Evolutionary conservation across 2,888 invertebrate species (phyloP).

Genomic region (Machimus rusticus): DNA sequence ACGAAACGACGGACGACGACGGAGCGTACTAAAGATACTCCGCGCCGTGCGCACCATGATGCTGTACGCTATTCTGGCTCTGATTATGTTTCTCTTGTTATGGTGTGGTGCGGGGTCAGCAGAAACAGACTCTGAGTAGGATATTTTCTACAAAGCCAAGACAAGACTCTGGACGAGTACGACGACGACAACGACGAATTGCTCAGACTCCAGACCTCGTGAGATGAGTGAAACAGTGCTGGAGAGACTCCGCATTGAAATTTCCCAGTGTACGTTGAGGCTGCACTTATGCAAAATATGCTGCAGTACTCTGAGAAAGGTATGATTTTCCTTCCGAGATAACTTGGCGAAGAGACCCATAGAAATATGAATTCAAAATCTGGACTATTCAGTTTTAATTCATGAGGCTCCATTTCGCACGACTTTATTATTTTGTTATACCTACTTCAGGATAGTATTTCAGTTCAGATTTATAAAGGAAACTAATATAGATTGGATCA

Average conservation of each 20-base stretch:
- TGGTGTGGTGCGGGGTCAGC: not conserved
- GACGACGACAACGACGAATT: not conserved
- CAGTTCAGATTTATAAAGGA: no score
- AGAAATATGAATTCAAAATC: not conserved
- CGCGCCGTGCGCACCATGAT: not conserved
- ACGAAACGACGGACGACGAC: not conserved
- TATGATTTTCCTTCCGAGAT: not conserved
- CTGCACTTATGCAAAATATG: not conserved
- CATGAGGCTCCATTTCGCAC: no score
- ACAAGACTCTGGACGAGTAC: not conserved
- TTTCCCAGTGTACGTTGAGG: not conserved
- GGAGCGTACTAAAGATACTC: not conserved
- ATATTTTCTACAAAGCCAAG: not conserved
- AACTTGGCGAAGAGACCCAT: not conserved
- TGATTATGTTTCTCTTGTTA: not conserved
- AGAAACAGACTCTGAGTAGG: not conserved
- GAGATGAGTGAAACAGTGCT: not conserved
- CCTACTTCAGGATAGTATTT: no score
- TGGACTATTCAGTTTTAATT: no score
- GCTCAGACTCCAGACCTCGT: not conserved
- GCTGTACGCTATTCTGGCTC: not conserved
- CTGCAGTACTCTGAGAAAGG: not conserved
- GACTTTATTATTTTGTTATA: no score
- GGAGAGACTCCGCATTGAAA: not conserved
- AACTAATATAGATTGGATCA: no score